A percentile compares a stretch with the other conserved stretches of the same genome.
Evolutionary conservation across 2,797 vertebrate species (phyloP).

Genomic region (Neostethus bicornis): DNA sequence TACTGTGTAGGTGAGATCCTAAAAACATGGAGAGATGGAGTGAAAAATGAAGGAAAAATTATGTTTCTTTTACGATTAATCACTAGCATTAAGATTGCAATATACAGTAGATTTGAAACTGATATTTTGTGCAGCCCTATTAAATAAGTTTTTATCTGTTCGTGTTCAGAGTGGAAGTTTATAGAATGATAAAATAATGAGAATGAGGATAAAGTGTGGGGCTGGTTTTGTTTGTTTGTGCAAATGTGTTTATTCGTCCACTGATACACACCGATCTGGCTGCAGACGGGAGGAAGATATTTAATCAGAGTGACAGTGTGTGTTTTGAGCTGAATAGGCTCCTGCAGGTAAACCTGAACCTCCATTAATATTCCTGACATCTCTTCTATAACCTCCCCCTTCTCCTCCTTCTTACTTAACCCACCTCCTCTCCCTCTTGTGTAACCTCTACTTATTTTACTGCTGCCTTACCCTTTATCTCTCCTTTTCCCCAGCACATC

Average conservation of each 20-base stretch:
- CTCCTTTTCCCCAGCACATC: constrained; percentile 33
- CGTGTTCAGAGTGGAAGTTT: constrained; percentile 3
- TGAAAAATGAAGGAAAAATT: too few relatives aligned
- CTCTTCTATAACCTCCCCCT: constrained; percentile 64
- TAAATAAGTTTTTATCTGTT: not conserved
- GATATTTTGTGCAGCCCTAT: constrained; percentile 9
- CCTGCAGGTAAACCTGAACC: constrained; percentile 76
- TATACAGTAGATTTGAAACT: too few relatives aligned
- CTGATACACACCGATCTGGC: constrained; percentile 6
- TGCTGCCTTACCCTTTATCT: constrained; percentile 39
- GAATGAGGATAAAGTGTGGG: constrained; percentile 34
- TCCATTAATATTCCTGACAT: constrained; percentile 82
- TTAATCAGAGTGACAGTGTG: constrained; percentile 79
- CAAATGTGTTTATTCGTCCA: constrained; percentile 29
- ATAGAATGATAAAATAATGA: too few relatives aligned
- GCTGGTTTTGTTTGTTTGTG: constrained; percentile 16
- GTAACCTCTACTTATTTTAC: constrained; percentile 45
- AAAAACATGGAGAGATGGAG: too few relatives aligned
- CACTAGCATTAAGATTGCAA: too few relatives aligned
- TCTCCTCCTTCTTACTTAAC: constrained; percentile 40
- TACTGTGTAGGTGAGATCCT: too few relatives aligned
- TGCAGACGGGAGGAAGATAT: constrained; percentile 59
- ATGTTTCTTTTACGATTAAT: too few relatives aligned
- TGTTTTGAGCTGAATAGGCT: constrained; percentile 77
- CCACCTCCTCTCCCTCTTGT: constrained; percentile 32